A percentile compares a stretch with the other conserved stretches of the same genome.
Evolutionary conservation across 2,797 vertebrate species (phyloP).

Genomic region (Hyperoplus immaculatus): DNA sequence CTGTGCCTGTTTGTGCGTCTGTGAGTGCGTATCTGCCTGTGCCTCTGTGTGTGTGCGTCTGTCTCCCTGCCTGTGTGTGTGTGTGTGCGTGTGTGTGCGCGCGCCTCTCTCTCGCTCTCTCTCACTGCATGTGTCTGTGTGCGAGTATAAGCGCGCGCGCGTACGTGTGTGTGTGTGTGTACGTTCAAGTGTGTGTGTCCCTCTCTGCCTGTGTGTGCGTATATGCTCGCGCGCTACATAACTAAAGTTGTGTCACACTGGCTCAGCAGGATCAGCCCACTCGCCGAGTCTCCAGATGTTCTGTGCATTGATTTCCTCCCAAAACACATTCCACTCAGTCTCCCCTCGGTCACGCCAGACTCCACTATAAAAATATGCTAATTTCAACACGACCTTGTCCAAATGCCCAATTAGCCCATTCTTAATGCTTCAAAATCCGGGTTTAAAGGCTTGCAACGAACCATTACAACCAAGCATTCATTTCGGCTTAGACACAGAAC

Average conservation of each 20-base stretch:
- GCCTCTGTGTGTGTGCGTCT: no score
- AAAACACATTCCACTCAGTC: slow-evolving; percentile 10
- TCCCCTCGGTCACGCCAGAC: slow-evolving; percentile 2
- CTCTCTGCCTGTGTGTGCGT: no score
- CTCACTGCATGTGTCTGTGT: no score
- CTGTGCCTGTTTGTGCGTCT: no score
- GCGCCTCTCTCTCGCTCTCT: no score
- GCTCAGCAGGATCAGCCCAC: slow-evolving; percentile 56
- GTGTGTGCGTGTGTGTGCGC: no score
- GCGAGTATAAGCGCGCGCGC: no score
- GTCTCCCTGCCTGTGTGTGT: no score
- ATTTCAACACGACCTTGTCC: fast-evolving
- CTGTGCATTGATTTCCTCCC: slow-evolving; percentile 41
- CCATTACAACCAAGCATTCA: fast-evolving
- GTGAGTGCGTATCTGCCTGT: no score
- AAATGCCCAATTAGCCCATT: fast-evolving
- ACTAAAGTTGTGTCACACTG: slow-evolving; percentile 24
- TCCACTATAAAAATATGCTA: not conserved
- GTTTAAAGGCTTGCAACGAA: fast-evolving
- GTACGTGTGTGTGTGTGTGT: no score
- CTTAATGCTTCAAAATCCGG: fast-evolving
- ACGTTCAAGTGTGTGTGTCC: no score
- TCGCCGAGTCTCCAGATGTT: slow-evolving; percentile 68
- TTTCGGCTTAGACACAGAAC: not conserved
- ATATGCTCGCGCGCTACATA: slow-evolving; percentile 10